Percentiles rank a stretch among this genome's conserved stretches.
Evolutionary conservation across 2,888 invertebrate species (phyloP).

Genomic region (Girardia tigrina): DNA sequence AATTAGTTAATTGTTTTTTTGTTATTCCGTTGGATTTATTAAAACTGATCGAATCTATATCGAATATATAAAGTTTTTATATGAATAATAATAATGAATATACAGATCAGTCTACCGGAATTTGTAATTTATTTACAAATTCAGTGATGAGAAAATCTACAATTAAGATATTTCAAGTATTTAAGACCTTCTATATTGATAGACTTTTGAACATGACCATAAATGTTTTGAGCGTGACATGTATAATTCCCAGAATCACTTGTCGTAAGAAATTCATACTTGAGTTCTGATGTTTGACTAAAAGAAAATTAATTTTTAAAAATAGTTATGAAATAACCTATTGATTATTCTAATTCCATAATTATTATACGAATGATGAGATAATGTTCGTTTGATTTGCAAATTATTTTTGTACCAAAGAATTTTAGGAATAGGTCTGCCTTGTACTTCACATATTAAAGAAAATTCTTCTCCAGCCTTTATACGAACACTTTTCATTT

Average conservation of each 20-base stretch:
- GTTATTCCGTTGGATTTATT: too few relatives aligned
- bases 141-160: too few relatives aligned
- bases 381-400: not conserved
- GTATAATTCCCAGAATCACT: not conserved
- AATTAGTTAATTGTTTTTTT: too few relatives aligned
- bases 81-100: too few relatives aligned
- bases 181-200: not conserved
- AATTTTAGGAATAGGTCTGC: not conserved
- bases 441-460: not conserved
- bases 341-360: not conserved
- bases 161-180: too few relatives aligned
- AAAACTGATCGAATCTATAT: too few relatives aligned
- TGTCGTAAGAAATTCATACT: not conserved
- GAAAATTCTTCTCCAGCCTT: constrained; percentile 5
- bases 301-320: not conserved
- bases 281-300: not conserved
- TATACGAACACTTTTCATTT: not conserved
- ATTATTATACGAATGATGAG: not conserved
- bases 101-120: too few relatives aligned
- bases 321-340: too few relatives aligned
- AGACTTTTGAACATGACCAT: not conserved
- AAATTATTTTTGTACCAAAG: not conserved
- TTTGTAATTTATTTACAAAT: too few relatives aligned
- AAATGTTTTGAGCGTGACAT: not conserved
- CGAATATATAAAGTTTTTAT: too few relatives aligned